Evolutionary conservation across 2,113 vertebrate species (phyloP).

Genomic region (Danionella cerebrum): DNA sequence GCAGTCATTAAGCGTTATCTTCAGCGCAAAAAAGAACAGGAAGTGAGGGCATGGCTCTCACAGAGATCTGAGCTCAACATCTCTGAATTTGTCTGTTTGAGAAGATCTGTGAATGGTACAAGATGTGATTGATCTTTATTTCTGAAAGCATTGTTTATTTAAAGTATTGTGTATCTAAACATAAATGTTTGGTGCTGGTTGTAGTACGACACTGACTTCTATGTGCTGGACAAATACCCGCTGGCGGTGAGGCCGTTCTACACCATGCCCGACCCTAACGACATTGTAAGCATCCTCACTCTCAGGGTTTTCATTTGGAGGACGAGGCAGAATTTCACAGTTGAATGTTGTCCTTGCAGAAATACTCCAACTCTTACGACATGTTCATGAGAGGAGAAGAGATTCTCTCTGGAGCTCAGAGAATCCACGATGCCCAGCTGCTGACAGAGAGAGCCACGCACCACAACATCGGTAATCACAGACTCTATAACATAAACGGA

Average conservation of each 20-base stretch:
- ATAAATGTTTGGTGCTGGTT: background rate
- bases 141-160: no score
- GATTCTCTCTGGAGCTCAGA: constrained; percentile 95
- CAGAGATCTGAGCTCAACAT: no score
- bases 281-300: constrained; percentile 75
- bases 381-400: constrained; percentile 99
- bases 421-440: constrained; percentile 87
- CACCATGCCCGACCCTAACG: constrained; percentile 92
- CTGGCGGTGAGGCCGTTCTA: constrained; percentile 96
- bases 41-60: no score
- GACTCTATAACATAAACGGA: no score
- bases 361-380: constrained; percentile 95
- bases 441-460: constrained; percentile 86
- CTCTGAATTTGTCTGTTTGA: no score
- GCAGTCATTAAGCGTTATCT: no score
- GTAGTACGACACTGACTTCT: constrained; percentile 98
- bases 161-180: no score
- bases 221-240: constrained; percentile 96
- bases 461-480: constrained; percentile 81
- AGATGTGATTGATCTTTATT: no score
- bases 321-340: no score
- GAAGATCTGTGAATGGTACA: no score
- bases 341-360: constrained; percentile 66
- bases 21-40: no score
- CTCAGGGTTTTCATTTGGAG: no score